Base-by-base conservation (phyloP, 1,140 invertebrate genomes). In the Ceratina japonica region DNA sequence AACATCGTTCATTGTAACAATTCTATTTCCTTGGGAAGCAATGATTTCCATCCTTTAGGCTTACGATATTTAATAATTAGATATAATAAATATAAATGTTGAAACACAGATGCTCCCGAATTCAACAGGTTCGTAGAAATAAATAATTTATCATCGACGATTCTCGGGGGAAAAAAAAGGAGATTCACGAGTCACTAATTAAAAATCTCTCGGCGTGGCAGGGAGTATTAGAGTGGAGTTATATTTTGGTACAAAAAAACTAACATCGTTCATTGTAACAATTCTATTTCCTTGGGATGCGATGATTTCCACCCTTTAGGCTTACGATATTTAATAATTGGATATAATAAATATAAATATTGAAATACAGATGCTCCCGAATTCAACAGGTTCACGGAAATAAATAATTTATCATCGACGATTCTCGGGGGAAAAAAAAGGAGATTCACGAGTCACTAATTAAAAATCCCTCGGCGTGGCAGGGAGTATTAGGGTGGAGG, bases 41-140 rank as follows among this genome's bases (percentile, higher is more conserved):
- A 44, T 8, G 0, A 44, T 44, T 44, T 44, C 37, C 37, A 44
- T 44, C 10, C 3, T 44, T 7, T 44, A 7, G 10, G 5, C 5
- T 10, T 7, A 44, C 2, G 10, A 44, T 3, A 44, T 44, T 44
- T 44, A 44, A 44, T 44, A 7, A 44, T 44, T 44, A 37, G n/a
- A n/a, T n/a, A n/a, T n/a, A n/a, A n/a, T n/a, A 31, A 31, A 31
- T 31, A 31, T 31, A 31, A 31, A 1, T 18, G 1, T 16, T 15
- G 15, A 52, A 31, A 52, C 22, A 8, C 12, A 2, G 8, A 10
- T n/a, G 15, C 22, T 8, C 16, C 12, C 22, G 4, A 58, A 58
- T 77, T 77, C 75, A 77, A 77, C 75, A 77, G 75, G 75, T 77
- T 62, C 44, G 10, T 15, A 10, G 13, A 22, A 70, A 20, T 31